Base-by-base conservation (phyloP, 2,113 vertebrate species). In the Cinclus cinclus region DNA sequence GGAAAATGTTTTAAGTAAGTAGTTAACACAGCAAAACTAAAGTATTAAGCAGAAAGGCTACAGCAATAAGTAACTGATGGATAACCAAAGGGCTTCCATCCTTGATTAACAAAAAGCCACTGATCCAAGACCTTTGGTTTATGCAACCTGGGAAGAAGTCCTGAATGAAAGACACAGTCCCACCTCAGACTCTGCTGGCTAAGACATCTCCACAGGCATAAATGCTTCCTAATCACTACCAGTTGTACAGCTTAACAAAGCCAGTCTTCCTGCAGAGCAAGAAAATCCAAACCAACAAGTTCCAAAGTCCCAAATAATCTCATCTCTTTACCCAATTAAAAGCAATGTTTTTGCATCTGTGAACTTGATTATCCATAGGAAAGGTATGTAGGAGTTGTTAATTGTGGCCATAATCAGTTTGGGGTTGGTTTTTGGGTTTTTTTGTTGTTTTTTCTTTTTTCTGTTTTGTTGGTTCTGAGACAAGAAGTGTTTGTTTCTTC, bases 231-330 rank as follows among this genome's bases (percentile, higher is more conserved):
- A 59, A 79, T 74, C 89, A 49, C 56, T 67, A 74, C 86, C 63
- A 90, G 88, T 25, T 7, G 8, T 17, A 33, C 73, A 81, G 73
- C 69, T 94, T 67, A 47, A 79, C 13, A 78, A 87, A 89, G 62
- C 41, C 62, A 68, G 62, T 30, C 87, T 94, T 92, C 95, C 83
- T 73, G 84, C 55, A 87, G 41, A 97, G 94, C 94, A 89, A 95
- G 94, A 96, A 95, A 92, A 92, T 95, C 95, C 91, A 90, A 95
- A 94, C 87, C 58, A 82, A 18, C 91, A 30, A 95, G 87, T 82
- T 92, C 33, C 31, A 31, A 94, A 95, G 53, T 71, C 46, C 31
- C 77, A 94, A 97, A 92, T 68, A 95, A 90, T 87, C 90, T 94
- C 88, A 78, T 64, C 80, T 86, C 94, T 90, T 68, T 68, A 49